Percentiles rank a stretch among this genome's conserved stretches.
phyloP scores from a whole-genome alignment of 1,140 invertebrate species.

The Atopsyche davidsoni region DNA sequence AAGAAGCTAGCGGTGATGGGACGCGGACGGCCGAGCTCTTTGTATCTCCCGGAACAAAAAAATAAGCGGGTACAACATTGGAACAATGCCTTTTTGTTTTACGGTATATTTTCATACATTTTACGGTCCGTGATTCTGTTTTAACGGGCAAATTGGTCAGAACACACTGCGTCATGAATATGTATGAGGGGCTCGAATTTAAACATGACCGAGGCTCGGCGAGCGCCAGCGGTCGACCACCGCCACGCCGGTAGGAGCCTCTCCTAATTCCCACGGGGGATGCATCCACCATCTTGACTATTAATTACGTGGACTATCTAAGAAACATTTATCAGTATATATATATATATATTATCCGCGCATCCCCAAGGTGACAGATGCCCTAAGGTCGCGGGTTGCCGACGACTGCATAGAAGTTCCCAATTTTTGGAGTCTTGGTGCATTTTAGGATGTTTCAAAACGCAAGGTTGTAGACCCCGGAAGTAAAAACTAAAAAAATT shows the following conservation, averaged over 20 bases:
- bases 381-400: not conserved
- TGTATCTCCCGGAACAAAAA: constrained; percentile 29
- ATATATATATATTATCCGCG: too few species aligned
- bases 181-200: constrained; percentile 30
- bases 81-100: constrained; percentile 32
- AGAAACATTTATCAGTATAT: too few species aligned
- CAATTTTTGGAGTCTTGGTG: constrained; percentile 1
- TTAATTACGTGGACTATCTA: too few species aligned
- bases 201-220: constrained; percentile 26
- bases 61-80: constrained; percentile 29
- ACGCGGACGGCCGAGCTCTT: constrained; percentile 14
- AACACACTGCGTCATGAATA: constrained; percentile 29
- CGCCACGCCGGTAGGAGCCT: constrained; percentile 5
- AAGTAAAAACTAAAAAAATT: constrained; percentile 5
- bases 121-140: constrained; percentile 31
- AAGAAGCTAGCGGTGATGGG: constrained; percentile 13
- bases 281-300: not conserved
- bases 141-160: constrained; percentile 32
- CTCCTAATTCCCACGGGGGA: not conserved
- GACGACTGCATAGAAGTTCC: not conserved
- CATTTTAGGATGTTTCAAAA: constrained; percentile 2
- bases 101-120: constrained; percentile 32
- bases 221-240: constrained; percentile 16
- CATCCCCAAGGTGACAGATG: not conserved
- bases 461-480: constrained; percentile 15